Percentiles rank a stretch among this genome's conserved stretches.
Evolutionary conservation across 23 tunicate species (phyloP).

Genomic region (Botrylloides violaceus): DNA sequence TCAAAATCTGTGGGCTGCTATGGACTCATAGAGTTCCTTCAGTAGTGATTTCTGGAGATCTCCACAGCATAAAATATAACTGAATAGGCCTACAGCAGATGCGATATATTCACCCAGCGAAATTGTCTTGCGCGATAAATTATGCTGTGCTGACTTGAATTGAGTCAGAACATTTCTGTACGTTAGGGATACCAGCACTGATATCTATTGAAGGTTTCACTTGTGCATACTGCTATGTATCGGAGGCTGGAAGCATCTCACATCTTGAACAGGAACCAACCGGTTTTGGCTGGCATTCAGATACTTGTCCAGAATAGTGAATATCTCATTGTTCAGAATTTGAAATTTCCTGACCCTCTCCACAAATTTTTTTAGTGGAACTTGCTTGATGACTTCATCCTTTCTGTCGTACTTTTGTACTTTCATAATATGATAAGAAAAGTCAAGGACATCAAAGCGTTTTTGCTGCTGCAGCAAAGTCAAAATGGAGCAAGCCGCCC

Average conservation of each 20-base stretch:
- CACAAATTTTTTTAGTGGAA: constrained; percentile 84
- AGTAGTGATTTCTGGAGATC: no score
- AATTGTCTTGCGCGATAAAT: no score
- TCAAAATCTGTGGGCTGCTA: no score
- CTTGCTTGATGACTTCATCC: constrained; percentile 85
- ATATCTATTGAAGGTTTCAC: no score
- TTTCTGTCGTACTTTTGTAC: constrained; percentile 77
- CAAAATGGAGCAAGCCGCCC: constrained; percentile 86
- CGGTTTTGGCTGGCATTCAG: constrained; percentile 47
- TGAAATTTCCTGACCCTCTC: constrained; percentile 89
- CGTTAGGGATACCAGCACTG: no score
- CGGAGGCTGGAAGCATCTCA: constrained; percentile 90
- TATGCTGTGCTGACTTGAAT: no score
- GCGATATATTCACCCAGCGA: no score
- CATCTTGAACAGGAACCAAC: constrained; percentile 59
- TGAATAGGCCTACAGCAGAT: no score
- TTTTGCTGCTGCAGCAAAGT: constrained; percentile 75
- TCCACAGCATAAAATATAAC: no score
- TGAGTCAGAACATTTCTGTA: no score
- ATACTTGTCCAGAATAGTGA: constrained; percentile 61
- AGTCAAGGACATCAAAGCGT: constrained; percentile 84
- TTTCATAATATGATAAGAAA: constrained; percentile 89
- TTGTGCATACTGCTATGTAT: constrained; percentile 62
- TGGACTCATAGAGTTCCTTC: no score
- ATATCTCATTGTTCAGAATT: constrained; percentile 84